Base-by-base conservation (phyloP, 2,797 vertebrate species). In the Kryptopterus vitreolus region DNA sequence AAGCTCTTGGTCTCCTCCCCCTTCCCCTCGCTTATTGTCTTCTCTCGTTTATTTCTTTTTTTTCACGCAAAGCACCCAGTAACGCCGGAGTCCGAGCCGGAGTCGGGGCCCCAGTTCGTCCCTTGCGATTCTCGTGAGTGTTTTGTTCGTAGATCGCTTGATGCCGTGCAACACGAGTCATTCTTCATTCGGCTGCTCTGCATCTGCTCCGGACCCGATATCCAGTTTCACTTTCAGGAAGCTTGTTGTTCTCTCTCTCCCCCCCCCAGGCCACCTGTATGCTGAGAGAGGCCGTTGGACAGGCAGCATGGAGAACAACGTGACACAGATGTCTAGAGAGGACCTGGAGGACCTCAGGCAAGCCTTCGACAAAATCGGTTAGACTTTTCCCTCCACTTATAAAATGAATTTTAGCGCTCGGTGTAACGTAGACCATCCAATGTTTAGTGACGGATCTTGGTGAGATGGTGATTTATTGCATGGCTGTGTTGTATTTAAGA, bases 361-460 rank as follows among this genome's bases (percentile, higher is more conserved):
- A 83, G 98, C 98, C 20, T 99, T 99, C 82, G 88, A 92, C 86
- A 99, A 95, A 93, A 97, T 99, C 57, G 98, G 98, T 99, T 84
- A 86, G 92, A 88, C 65, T 77, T 2, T 63, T 24, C 16, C 35
- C 35, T 5, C 2, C n/a, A 31, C 22, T 11, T 52, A 1, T 24
- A 29, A 20, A 29, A n/a, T 20, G 46, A 69, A 26, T 18, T 38
- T 22, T 31, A 52, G 4, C 5, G 2, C 59, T 46, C 22, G 2
- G 2, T 26, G 38, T 16, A 22, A 38, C 57, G 15, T 24, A 73
- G 29, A 53, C 22, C 0, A 53, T 43, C 0, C 16, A 5, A 53
- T 18, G 16, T 26, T 26, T 69, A 3, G 18, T 18, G 66, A 15
- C 1, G 1, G 9, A 31, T 11, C 9, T 16, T 52, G 3, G 2